Base-by-base conservation (phyloP, 2,888 invertebrate genomes). In the Dryobotodes eremita region DNA sequence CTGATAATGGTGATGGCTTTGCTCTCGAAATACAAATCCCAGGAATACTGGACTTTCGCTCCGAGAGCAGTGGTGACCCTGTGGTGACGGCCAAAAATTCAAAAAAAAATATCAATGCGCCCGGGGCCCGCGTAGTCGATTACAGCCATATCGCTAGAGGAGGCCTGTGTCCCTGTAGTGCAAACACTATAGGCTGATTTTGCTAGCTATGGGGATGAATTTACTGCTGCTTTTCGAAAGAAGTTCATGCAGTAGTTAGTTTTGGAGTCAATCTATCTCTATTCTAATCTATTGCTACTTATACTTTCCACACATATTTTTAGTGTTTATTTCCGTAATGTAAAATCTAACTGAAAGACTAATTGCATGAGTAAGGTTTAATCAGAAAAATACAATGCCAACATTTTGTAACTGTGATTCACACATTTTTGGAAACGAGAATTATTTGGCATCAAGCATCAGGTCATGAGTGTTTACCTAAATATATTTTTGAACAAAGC, bases 381-480 rank as follows among this genome's bases (percentile, higher is more conserved):
- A 65, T 83, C 17, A 53, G 50, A 59, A 70, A 59, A 42, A 31
- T 20, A 50, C 48, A 15, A 20, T 74, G 80, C 59, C 59, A 75
- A 72, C 69, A 75, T 55, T 83, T 50, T n/a, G 61, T 46, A 20
- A 8, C 2, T 8, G 26, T 86, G 86, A 86, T 71, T 84, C 79
- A 86, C 50, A 50, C 13, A 42, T 75, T 70, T 74, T 84, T 42
- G 64, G 57, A 68, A 83, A 57, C 26, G 20, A 62, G 36, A 65
- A 50, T 23, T 50, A 50, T 73, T 83, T 73, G 79, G 66, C 73
- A 73, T 66, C 20, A 62, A 57, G 15, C 55, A 48, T 13, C 26
- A 31, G 17, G 50, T 26, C 36, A 71, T 83, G 86, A 82, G 53
- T 85, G 26, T 70, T 61, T 57, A 46, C 36, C 50, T 84, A 72